These are phyloP conservation scores for Charina bottae DNA, from an alignment of 2,113 vertebrate genomes.

Conservation along the genomic window DNA sequence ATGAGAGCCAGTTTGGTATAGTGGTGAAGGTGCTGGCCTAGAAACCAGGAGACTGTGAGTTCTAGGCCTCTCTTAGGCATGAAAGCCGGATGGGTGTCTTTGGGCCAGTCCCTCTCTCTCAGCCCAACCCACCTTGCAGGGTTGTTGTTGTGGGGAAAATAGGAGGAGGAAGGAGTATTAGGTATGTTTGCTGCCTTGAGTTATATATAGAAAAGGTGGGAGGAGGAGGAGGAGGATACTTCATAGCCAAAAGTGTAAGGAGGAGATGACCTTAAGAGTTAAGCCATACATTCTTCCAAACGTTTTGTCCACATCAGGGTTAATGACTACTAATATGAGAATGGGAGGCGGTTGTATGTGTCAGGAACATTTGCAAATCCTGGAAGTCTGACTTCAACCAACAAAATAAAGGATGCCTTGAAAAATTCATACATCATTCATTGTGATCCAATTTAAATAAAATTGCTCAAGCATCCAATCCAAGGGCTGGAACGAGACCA, in stretches of 20 bases:
- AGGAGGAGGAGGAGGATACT: neutral
- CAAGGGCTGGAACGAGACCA: neutral
- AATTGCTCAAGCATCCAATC: slow-evolving; percentile 3
- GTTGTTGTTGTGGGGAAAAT: neutral
- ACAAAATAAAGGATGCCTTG: slow-evolving; percentile 28
- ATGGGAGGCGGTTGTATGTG: neutral
- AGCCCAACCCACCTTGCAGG: neutral
- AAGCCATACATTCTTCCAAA: neutral
- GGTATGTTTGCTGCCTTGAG: neutral
- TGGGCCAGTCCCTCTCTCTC: neutral
- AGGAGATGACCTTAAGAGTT: neutral
- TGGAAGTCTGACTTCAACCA: slow-evolving; percentile 13
- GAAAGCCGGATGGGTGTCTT: neutral
- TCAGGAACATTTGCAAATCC: slow-evolving; percentile 34
- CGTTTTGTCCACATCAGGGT: neutral
- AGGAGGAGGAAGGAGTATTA: neutral
- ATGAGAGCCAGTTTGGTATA: too few relatives aligned
- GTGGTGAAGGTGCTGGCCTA: too few relatives aligned
- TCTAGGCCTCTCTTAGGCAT: neutral
- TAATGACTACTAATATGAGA: neutral
- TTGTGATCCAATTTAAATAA: slow-evolving; percentile 34
- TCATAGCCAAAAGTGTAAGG: neutral
- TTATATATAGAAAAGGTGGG: neutral
- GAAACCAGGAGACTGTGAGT: neutral
- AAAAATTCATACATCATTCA: slow-evolving; percentile 43